These are phyloP conservation scores for Lasioglossum vierecki DNA, from an alignment of 2,888 invertebrate species.

Conservation along the genomic window DNA sequence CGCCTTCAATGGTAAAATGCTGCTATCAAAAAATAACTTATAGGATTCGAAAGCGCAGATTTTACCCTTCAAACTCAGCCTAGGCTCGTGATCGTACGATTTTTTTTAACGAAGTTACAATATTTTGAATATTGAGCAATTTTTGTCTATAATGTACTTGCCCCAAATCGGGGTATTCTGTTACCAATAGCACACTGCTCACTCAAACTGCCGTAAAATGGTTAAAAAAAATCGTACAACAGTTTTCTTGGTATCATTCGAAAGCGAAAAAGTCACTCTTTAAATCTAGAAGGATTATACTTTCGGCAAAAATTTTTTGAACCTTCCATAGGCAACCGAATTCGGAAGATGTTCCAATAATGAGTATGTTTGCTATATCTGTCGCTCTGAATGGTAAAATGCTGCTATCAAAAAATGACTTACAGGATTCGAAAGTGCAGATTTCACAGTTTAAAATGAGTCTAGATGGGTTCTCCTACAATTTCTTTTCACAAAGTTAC, in stretches of 20 bases:
- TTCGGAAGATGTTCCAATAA: not conserved
- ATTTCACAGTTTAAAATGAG: accelerated
- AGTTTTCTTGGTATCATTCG: not conserved
- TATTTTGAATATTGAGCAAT: not conserved
- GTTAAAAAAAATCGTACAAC: not conserved
- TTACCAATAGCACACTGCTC: not conserved
- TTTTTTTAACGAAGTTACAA: not conserved
- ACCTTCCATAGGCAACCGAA: accelerated
- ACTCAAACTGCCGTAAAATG: not conserved
- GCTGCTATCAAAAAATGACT: accelerated
- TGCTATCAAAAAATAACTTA: no score
- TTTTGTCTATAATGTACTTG: no score
- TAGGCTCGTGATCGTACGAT: not conserved
- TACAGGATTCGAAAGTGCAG: not conserved
- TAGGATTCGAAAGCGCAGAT: no score
- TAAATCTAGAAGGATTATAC: accelerated
- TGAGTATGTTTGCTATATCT: not conserved
- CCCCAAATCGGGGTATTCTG: not conserved
- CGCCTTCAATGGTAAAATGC: no score
- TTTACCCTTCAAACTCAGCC: not conserved
- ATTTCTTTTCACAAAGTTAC: not conserved
- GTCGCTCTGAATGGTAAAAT: accelerated
- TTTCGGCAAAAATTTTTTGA: not conserved
- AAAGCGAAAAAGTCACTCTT: not conserved
- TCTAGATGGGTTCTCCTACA: not conserved